phyloP scores from a whole-genome alignment of 2,888 invertebrate genomes.

The Tetanocera ferruginea region DNA sequence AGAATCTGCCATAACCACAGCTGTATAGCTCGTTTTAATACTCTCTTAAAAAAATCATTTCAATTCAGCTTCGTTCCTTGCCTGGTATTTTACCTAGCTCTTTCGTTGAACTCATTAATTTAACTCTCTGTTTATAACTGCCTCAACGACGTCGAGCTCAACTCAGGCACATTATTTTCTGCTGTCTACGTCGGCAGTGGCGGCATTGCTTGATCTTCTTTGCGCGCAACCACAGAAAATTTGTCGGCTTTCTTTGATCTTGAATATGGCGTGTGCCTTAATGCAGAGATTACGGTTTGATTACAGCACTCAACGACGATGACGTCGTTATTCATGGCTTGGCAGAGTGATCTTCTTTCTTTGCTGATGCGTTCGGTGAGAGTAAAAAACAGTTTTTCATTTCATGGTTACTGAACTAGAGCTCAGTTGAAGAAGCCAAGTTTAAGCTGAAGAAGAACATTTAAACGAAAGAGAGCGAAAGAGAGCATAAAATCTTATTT shows the following conservation, averaged over 20 bases:
- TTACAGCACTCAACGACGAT: slow-evolving; percentile 47
- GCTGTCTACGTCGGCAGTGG: slow-evolving; percentile 45
- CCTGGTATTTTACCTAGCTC: not conserved
- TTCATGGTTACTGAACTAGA: no score
- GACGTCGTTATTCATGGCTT: slow-evolving; percentile 5
- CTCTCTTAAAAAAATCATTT: not conserved
- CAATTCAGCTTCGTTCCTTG: not conserved
- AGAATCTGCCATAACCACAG: not conserved
- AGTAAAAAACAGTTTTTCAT: not conserved
- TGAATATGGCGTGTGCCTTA: slow-evolving; percentile 70
- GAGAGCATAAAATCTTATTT: not conserved
- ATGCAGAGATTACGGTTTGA: slow-evolving; percentile 69
- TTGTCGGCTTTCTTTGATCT: slow-evolving; percentile 68
- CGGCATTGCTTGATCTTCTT: slow-evolving; percentile 61
- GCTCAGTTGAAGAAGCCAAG: no score
- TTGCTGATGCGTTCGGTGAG: not conserved
- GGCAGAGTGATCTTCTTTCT: not conserved
- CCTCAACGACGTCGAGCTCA: not conserved
- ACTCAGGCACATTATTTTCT: slow-evolving; percentile 17
- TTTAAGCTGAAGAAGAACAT: no score
- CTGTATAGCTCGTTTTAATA: not conserved
- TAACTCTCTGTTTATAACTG: not conserved
- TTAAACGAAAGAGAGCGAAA: not conserved
- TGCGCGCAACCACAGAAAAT: slow-evolving; percentile 69
- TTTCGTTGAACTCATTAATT: not conserved